Conservation (phyloP, 1,140 invertebrate species). For the Ditylenchus dipsaci region DNA sequence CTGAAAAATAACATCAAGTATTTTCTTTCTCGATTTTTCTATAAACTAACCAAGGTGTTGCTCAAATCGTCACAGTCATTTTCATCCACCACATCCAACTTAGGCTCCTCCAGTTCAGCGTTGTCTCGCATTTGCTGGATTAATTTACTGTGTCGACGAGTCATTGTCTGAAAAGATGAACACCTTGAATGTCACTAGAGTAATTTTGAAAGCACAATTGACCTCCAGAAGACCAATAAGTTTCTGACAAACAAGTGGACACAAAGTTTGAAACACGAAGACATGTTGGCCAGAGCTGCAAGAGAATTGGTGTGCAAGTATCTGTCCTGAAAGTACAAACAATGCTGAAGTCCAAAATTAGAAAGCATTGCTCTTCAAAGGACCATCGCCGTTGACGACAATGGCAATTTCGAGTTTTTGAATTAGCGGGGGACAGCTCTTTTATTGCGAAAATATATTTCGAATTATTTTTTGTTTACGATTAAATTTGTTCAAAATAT, state of each 20-base stretch:
- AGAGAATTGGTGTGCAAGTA: slow-evolving; percentile 94
- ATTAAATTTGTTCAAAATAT: no score
- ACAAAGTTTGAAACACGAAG: slow-evolving; percentile 85
- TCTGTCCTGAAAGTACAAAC: slow-evolving; percentile 68
- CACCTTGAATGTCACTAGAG: slow-evolving; percentile 19
- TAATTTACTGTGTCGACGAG: slow-evolving; percentile 45
- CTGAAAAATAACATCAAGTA: slow-evolving; percentile 48
- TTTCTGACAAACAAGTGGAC: slow-evolving; percentile 91
- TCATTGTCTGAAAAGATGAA: slow-evolving; percentile 41
- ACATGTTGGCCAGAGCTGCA: slow-evolving; percentile 96
- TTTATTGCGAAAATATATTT: no score
- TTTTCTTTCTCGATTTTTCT: neutral
- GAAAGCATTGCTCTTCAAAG: no score
- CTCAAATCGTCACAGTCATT: slow-evolving; percentile 18
- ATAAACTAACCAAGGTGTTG: neutral
- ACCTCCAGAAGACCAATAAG: slow-evolving; percentile 58
- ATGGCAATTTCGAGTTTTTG: no score
- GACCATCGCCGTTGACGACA: no score
- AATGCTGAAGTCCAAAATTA: slow-evolving; percentile 14
- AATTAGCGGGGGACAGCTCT: no score
- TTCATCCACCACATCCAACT: slow-evolving; percentile 5
- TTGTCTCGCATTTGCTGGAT: slow-evolving; percentile 48
- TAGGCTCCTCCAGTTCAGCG: slow-evolving; percentile 44
- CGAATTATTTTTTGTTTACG: no score
- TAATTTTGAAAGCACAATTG: slow-evolving; percentile 54